These are phyloP conservation scores for Aplidium turbinatum DNA, from an alignment of 23 tunicate species.

Conservation along the genomic window DNA sequence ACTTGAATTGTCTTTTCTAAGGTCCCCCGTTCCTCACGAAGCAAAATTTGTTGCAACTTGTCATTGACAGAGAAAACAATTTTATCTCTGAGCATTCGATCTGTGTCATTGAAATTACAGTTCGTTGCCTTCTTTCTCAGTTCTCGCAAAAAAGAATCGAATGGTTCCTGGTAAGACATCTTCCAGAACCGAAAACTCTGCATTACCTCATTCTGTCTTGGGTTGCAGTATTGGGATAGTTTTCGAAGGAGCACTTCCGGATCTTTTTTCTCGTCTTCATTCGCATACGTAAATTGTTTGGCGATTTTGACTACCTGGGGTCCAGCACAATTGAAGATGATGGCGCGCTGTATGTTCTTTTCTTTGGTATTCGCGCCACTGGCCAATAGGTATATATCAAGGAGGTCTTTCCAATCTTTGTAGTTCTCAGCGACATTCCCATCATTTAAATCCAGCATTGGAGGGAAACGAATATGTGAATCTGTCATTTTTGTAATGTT, in stretches of 20 bases:
- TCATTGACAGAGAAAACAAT: conserved; percentile 2
- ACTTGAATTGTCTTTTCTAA: conserved; percentile 11
- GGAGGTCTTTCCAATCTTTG: conserved; percentile 17
- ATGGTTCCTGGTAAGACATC: background rate
- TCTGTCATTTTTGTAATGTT: too few species aligned
- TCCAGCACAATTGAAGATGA: conserved; percentile 16
- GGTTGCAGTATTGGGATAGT: conserved; percentile 11
- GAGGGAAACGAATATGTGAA: conserved; percentile 16
- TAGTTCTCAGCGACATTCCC: conserved; percentile 20
- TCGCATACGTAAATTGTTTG: conserved; percentile 11
- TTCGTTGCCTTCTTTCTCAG: conserved; percentile 12
- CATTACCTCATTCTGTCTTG: conserved; percentile 8
- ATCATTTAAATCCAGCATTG: conserved; percentile 11
- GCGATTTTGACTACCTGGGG: conserved; percentile 22
- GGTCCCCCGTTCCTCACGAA: conserved; percentile 11
- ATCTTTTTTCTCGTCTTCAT: conserved; percentile 10
- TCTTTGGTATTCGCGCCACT: conserved; percentile 17
- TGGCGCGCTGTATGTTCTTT: conserved; percentile 9
- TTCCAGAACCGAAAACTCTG: conserved; percentile 30
- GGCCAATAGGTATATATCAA: conserved; percentile 23
- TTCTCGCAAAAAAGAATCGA: conserved; percentile 20
- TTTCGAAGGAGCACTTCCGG: conserved; percentile 1
- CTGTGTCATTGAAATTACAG: conserved; percentile 26
- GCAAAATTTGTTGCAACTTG: conserved; percentile 22
- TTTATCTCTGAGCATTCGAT: conserved; percentile 26